Conservation (phyloP, 2,113 vertebrate genomes). For the Tetrao urogallus region DNA sequence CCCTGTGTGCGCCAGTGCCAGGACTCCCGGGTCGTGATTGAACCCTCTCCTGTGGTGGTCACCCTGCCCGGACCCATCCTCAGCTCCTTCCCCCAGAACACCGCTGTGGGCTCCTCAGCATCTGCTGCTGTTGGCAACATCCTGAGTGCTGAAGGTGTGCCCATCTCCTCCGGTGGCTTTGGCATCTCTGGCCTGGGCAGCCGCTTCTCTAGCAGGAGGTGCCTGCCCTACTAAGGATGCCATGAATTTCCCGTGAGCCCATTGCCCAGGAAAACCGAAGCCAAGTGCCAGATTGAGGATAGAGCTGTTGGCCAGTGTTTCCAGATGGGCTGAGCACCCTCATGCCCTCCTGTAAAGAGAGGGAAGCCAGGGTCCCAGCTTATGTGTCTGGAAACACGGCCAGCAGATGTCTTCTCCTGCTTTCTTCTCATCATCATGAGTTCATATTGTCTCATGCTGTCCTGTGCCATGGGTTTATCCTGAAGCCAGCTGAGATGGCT, state of each 20-base stretch:
- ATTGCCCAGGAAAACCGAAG: background rate
- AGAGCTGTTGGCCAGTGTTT: background rate
- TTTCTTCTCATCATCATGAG: background rate
- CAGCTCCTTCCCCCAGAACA: conserved; percentile 49
- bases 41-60: background rate
- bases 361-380: background rate
- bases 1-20: background rate
- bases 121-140: background rate
- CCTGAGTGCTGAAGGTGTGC: background rate
- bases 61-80: conserved; percentile 37
- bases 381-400: background rate
- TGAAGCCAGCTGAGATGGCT: background rate
- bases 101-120: background rate
- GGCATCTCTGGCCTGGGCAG: background rate
- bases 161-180: background rate
- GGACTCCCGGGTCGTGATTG: background rate
- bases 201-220: background rate
- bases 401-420: background rate
- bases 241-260: background rate
- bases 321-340: background rate
- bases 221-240: background rate
- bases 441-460: background rate
- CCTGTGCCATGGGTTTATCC: background rate
- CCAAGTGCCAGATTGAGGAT: background rate
- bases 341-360: background rate